Base-by-base conservation (phyloP, 2,113 vertebrate genomes). In the Centropus bengalensis region DNA sequence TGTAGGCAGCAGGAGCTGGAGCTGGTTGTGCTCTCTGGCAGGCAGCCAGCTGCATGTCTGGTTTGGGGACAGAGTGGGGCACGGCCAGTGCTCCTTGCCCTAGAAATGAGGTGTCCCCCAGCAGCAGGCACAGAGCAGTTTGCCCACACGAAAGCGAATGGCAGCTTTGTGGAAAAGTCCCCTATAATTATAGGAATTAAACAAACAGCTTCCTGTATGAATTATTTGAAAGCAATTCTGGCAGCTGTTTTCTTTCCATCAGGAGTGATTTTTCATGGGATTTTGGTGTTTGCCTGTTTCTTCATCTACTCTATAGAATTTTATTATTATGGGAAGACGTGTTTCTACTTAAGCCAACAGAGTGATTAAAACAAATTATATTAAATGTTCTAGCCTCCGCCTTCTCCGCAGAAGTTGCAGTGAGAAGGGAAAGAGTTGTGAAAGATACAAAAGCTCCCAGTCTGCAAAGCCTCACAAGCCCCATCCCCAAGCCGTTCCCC, bases 171-270 rank as follows among this genome's bases (percentile, higher is more conserved):
- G 45, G 47, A 62, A 58, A 23, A 78, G 24, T 52, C n/a, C 47
- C 30, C 32, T 58, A 2, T 54, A 54, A 74, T 74, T 79, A 68
- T 38, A 76, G 51, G n/a, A 86, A 21, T 5, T 0, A 56, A 86
- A 42, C 0, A 0, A 84, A 47, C 63, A 0, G 2, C 63, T 45
- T 75, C 40, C 45, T 83, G 16, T 27, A 28, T 33, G 7, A 76
- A 67, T 60, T 62, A 33, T 80, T 59, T 70, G 73, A 62, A 83
- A 75, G 40, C 21, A 54, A 33, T 44, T 86, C 62, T 67, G 42
- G 47, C 36, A 87, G 56, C 58, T 62, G 8, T 44, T 62, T 28
- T 59, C 32, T 62, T 69, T 90, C 56, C 3, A 1, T 40, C 68
- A 20, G 24, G 40, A 68, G 21, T 77, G 58, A 55, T 85, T 85